These are phyloP conservation scores for Sphaeridia pumilis DNA, from an alignment of 2,888 invertebrate genomes.

Conservation along the genomic window DNA sequence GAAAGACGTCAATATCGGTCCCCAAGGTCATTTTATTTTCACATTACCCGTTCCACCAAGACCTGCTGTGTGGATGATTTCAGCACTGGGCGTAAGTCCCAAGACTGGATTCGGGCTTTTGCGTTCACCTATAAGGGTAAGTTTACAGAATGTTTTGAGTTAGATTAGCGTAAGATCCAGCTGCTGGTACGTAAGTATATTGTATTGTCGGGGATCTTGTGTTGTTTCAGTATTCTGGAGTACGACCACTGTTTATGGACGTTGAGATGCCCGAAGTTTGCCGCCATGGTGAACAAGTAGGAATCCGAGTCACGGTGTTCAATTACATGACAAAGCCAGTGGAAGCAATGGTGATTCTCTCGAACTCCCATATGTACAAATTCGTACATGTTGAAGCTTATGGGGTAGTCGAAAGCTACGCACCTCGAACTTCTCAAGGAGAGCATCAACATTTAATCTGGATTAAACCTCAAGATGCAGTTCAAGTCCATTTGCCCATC, in stretches of 20 bases:
- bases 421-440: conserved; percentile 77
- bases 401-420: conserved; percentile 64
- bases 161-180: background rate
- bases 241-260: conserved; percentile 86
- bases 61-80: conserved; percentile 86
- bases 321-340: conserved; percentile 79
- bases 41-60: conserved; percentile 69
- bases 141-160: background rate
- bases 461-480: conserved; percentile 63
- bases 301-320: conserved; percentile 81
- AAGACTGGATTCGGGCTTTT: conserved; percentile 78
- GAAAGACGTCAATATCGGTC: conserved; percentile 85
- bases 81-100: conserved; percentile 81
- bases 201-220: too few species aligned
- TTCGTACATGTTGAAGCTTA: conserved; percentile 83
- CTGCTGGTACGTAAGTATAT: background rate
- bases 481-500: conserved; percentile 78
- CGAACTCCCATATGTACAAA: conserved; percentile 72
- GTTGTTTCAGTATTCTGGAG: conserved; percentile 63
- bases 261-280: conserved; percentile 78
- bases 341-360: conserved; percentile 76
- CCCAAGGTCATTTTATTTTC: conserved; percentile 78
- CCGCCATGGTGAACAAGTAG: conserved; percentile 85
- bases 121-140: conserved; percentile 59
- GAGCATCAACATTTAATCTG: conserved; percentile 93